Evolutionary conservation across 2,888 invertebrate genomes (phyloP).

Genomic region (Ichneumoninae sp.): DNA sequence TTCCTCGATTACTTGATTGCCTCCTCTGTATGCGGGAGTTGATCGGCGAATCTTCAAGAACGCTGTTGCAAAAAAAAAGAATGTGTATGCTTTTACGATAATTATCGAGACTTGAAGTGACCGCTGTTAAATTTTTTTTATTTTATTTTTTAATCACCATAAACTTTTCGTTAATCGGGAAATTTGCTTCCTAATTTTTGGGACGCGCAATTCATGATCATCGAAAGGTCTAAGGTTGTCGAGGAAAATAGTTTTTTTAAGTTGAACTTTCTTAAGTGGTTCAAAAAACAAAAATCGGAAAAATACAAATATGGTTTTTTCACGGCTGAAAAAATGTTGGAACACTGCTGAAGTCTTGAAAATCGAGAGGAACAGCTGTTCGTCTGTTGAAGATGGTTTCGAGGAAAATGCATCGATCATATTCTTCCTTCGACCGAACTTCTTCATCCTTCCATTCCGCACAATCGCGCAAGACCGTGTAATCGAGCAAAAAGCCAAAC

Average conservation of each 20-base stretch:
- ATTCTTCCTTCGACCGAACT: not conserved
- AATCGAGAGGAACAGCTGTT: not conserved
- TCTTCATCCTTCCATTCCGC: not conserved
- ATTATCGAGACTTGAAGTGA: not conserved
- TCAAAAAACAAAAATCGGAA: not conserved
- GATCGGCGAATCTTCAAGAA: conserved; percentile 21
- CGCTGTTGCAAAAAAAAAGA: not conserved
- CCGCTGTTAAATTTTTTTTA: not conserved
- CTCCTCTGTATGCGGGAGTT: conserved; percentile 2
- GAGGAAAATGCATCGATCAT: not conserved
- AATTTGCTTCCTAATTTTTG: not conserved
- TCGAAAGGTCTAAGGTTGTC: not conserved
- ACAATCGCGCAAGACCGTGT: not conserved
- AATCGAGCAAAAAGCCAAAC: conserved; percentile 13
- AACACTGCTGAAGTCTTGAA: not conserved
- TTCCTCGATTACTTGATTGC: conserved; percentile 23
- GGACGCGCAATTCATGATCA: not conserved
- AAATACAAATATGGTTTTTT: not conserved
- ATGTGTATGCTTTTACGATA: not conserved
- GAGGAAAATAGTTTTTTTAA: not conserved
- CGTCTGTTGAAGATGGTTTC: not conserved
- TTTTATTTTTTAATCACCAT: not conserved
- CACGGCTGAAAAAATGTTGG: not conserved
- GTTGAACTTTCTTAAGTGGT: not conserved
- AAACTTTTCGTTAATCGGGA: not conserved